phyloP scores from a whole-genome alignment of 2,113 vertebrate species.

The Merops nubicus region DNA sequence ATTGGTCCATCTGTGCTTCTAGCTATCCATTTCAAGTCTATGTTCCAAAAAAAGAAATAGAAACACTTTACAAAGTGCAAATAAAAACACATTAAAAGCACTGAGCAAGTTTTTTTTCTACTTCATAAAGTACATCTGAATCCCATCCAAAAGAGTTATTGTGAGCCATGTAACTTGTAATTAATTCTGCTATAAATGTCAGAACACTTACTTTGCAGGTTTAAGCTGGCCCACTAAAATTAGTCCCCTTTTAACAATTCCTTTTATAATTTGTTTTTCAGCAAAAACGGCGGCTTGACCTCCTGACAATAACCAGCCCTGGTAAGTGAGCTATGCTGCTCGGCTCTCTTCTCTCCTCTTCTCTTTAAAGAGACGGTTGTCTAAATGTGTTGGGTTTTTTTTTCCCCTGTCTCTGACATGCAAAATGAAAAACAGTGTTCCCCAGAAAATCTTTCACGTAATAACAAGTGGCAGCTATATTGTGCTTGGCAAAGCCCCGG shows the following conservation, averaged over 20 bases:
- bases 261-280: conserved; percentile 84
- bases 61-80: conserved; percentile 35
- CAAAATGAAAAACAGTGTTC: conserved; percentile 75
- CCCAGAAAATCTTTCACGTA: conserved; percentile 73
- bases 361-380: conserved; percentile 70
- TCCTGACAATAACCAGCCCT: conserved; percentile 93
- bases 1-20: conserved; percentile 45
- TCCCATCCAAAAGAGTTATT: conserved; percentile 11
- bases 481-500: conserved; percentile 71
- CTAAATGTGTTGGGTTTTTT: conserved; percentile 66
- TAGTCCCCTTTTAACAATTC: conserved; percentile 50
- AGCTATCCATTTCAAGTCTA: conserved; percentile 54
- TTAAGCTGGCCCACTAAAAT: conserved; percentile 52
- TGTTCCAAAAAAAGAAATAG: conserved; percentile 51
- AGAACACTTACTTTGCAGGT: conserved; percentile 24
- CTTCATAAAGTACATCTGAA: not conserved
- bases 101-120: not conserved
- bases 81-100: conserved; percentile 49
- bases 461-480: conserved; percentile 77
- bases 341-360: conserved; percentile 9
- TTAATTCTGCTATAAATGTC: conserved; percentile 48
- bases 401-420: conserved; percentile 51
- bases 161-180: conserved; percentile 15
- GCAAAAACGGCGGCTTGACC: conserved; percentile 95
- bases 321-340: conserved; percentile 82